Conservation (phyloP, 2,888 invertebrate genomes). For the Synergus japonicus region DNA sequence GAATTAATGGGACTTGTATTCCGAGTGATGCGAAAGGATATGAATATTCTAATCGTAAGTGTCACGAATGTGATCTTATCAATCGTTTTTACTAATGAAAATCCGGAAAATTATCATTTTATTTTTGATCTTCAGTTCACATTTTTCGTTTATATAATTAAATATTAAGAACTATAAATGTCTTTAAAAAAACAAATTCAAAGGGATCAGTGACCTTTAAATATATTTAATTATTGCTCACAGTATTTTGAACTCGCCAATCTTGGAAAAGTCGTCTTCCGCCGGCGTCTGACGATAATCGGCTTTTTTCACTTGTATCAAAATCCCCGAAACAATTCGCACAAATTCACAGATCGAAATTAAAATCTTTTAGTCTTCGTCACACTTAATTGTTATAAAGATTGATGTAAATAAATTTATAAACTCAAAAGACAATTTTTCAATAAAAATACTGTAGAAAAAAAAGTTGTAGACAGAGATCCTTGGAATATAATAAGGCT, state of each 20-base stretch:
- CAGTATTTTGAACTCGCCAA: too few species aligned
- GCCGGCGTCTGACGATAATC: not conserved
- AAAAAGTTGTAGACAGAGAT: not conserved
- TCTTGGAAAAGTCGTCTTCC: not conserved
- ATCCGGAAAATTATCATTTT: not conserved
- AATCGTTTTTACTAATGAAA: not conserved
- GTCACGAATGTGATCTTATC: not conserved
- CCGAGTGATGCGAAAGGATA: conserved; percentile 38
- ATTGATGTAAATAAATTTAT: not conserved
- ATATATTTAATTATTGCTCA: too few species aligned
- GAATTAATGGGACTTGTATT: not conserved
- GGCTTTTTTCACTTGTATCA: not conserved
- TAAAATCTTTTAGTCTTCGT: not conserved
- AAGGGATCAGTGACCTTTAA: too few species aligned
- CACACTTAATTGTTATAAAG: not conserved
- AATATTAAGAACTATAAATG: too few species aligned
- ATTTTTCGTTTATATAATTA: too few species aligned
- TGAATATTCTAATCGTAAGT: conserved; percentile 56
- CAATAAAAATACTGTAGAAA: not conserved
- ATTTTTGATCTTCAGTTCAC: not conserved
- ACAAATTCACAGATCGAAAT: not conserved
- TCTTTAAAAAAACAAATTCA: too few species aligned
- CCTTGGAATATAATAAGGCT: not conserved
- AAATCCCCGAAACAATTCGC: not conserved
- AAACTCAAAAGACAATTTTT: not conserved